phyloP scores from a whole-genome alignment of 1,140 invertebrate genomes.

The Eufriesea mexicana region DNA sequence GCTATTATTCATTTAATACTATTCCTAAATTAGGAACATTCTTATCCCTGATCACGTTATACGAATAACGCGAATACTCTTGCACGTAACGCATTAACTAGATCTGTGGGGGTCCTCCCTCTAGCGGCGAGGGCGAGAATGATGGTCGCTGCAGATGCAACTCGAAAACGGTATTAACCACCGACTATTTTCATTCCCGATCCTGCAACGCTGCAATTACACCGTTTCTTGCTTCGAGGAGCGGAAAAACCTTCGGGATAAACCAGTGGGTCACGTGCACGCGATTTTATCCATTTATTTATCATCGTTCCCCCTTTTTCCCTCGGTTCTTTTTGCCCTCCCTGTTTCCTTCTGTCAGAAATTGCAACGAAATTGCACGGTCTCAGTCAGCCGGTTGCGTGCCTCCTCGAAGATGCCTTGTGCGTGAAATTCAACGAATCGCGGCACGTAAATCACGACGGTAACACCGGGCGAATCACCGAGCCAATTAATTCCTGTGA shows the following conservation, averaged over 20 bases:
- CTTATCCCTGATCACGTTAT: too few species aligned
- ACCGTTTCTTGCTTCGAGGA: neutral
- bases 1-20: too few species aligned
- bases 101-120: too few species aligned
- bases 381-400: neutral
- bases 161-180: neutral
- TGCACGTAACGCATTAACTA: neutral
- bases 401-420: neutral
- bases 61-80: neutral
- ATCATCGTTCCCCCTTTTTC: neutral
- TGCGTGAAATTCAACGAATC: constrained; percentile 19
- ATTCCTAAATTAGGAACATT: too few species aligned
- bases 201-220: constrained; percentile 1
- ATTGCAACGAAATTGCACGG: neutral
- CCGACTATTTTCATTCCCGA: neutral
- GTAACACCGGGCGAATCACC: neutral
- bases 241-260: neutral
- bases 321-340: neutral
- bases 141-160: too few species aligned
- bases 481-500: constrained; percentile 58
- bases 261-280: constrained; percentile 8
- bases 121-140: too few species aligned
- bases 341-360: neutral
- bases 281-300: constrained; percentile 10
- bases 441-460: neutral